Evolutionary conservation across 2,888 invertebrate genomes (phyloP).

Genomic region (Mesochorus sp.): DNA sequence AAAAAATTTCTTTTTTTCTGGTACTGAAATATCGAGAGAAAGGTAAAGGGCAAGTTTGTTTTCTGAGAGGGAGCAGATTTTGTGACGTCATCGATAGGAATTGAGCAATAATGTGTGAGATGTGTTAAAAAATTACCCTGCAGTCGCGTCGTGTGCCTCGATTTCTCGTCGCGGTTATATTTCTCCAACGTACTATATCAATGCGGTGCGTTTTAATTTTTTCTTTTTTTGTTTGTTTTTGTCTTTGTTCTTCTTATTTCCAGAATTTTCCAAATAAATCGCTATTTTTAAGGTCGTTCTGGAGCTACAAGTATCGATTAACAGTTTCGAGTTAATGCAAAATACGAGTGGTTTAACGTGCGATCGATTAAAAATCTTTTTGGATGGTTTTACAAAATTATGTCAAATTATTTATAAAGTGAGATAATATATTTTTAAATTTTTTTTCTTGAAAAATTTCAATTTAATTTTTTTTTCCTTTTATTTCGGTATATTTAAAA

Average conservation of each 20-base stretch:
- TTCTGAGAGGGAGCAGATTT: slow-evolving; percentile 15
- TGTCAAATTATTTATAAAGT: too few species aligned
- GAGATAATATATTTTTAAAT: too few species aligned
- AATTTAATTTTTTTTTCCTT: too few species aligned
- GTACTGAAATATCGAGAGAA: neutral
- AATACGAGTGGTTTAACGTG: too few species aligned
- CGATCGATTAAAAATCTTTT: too few species aligned
- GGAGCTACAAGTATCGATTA: too few species aligned
- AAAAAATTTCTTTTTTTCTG: slow-evolving; percentile 3
- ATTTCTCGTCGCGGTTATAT: slow-evolving; percentile 53
- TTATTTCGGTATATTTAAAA: too few species aligned
- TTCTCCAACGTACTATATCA: slow-evolving; percentile 10
- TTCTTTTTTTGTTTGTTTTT: neutral
- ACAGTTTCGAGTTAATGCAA: too few species aligned
- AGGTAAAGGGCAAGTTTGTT: neutral
- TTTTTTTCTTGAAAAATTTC: too few species aligned
- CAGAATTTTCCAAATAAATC: neutral
- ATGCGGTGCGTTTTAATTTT: neutral
- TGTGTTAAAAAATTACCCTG: slow-evolving; percentile 32
- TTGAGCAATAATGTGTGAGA: slow-evolving; percentile 59
- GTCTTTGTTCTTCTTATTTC: neutral
- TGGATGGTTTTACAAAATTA: too few species aligned
- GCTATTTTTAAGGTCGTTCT: too few species aligned
- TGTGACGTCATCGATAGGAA: slow-evolving; percentile 57
- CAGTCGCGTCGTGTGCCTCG: slow-evolving; percentile 61